Evolutionary conservation across 2,797 vertebrate genomes (phyloP).

Genomic region (Bradypus variegatus): DNA sequence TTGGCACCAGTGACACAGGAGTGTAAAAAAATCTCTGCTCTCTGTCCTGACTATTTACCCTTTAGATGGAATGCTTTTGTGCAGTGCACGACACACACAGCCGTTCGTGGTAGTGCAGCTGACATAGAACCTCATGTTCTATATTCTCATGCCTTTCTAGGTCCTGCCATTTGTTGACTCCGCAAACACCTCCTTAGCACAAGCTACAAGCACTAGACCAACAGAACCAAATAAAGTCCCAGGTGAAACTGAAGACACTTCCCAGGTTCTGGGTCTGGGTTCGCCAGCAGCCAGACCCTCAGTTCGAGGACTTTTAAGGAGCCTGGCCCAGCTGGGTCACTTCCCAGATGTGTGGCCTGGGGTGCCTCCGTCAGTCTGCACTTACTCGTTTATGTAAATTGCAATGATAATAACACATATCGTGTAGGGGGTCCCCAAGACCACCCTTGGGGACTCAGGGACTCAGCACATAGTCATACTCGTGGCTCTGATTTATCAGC

Average conservation of each 20-base stretch:
- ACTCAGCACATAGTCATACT: no score
- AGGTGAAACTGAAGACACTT: background rate
- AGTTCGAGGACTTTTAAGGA: background rate
- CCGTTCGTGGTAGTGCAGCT: fast-evolving
- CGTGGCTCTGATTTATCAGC: background rate
- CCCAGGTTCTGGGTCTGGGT: background rate
- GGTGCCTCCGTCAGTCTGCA: background rate
- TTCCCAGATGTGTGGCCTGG: background rate
- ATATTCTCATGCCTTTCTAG: background rate
- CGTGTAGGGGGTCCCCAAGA: background rate
- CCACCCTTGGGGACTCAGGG: background rate
- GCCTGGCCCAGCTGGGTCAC: background rate
- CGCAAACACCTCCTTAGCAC: background rate
- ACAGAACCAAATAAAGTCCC: background rate
- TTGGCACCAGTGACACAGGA: background rate
- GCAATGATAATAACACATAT: background rate
- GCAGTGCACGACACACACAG: fast-evolving
- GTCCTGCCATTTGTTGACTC: background rate
- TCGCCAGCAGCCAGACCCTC: background rate
- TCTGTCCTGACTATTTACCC: no score
- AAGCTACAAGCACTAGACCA: no score
- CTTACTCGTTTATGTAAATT: background rate
- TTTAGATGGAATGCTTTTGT: background rate
- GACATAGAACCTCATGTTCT: background rate
- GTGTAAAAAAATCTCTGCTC: fast-evolving